A percentile compares a stretch with the other conserved stretches of the same genome.
Conservation (phyloP, 2,888 invertebrate genomes). For the Noctua janthina region DNA sequence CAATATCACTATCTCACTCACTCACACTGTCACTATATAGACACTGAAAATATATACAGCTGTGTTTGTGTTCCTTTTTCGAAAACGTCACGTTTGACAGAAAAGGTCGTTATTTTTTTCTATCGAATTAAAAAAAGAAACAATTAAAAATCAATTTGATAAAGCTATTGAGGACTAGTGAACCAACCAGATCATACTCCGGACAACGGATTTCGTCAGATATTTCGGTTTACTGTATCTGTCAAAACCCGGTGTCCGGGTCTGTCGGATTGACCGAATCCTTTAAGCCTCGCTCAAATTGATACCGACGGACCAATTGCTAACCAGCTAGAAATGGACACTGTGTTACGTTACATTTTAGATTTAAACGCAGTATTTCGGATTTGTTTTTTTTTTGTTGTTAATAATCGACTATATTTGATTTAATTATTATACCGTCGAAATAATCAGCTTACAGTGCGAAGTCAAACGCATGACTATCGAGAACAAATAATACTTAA, state of each 20-base stretch:
- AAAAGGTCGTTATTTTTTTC: slow-evolving; percentile 29
- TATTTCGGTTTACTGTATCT: not conserved
- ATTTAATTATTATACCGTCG: not conserved
- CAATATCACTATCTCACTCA: slow-evolving; percentile 65
- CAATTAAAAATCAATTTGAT: not conserved
- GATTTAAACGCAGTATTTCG: not conserved
- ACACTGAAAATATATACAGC: slow-evolving; percentile 41
- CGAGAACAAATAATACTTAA: slow-evolving; percentile 14
- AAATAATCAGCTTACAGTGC: not conserved
- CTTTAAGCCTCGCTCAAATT: not conserved
- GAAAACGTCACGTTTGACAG: slow-evolving; percentile 47
- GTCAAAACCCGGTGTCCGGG: not conserved
- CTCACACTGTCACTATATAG: slow-evolving; percentile 60
- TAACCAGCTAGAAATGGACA: not conserved
- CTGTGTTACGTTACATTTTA: not conserved
- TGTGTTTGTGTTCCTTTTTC: slow-evolving; percentile 59
- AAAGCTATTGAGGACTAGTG: too few relatives aligned
- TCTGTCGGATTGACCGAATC: too few relatives aligned
- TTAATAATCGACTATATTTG: too few relatives aligned
- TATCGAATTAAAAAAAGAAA: not conserved
- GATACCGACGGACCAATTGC: not conserved
- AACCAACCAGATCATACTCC: not conserved
- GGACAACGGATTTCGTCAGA: not conserved
- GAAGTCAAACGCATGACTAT: slow-evolving; percentile 4
- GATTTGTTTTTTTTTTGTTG: too few relatives aligned